Evolutionary conservation across 1,140 invertebrate genomes (phyloP).

Genomic region (Euura lappo): DNA sequence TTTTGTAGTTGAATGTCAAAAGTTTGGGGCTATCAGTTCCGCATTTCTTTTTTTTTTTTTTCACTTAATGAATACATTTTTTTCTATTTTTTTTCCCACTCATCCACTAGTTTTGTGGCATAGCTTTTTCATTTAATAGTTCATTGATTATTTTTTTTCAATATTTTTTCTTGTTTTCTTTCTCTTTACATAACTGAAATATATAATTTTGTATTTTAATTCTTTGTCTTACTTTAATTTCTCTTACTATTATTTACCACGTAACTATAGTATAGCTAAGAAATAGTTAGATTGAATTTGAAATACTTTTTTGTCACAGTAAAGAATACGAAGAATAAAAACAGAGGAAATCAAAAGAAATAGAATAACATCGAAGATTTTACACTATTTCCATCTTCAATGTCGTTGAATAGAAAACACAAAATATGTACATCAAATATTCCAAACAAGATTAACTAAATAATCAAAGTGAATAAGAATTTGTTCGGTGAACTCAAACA

Average conservation of each 20-base stretch:
- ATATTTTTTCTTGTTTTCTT: not conserved
- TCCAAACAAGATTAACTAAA: too few species aligned
- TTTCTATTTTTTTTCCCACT: not conserved
- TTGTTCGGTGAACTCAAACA: too few species aligned
- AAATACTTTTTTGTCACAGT: not conserved
- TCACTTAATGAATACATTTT: slow-evolving; percentile 2
- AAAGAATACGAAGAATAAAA: not conserved
- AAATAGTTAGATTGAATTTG: not conserved
- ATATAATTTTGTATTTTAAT: slow-evolving; percentile 11
- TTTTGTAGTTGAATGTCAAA: slow-evolving; percentile 41
- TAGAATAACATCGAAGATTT: too few species aligned
- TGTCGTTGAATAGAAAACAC: too few species aligned
- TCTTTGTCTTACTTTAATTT: too few species aligned
- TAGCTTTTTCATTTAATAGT: too few species aligned
- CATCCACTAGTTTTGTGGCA: not conserved
- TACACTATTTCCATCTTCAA: too few species aligned
- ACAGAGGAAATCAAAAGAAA: not conserved
- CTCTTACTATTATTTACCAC: not conserved
- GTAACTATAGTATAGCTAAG: not conserved
- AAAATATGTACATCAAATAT: too few species aligned
- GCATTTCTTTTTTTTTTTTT: slow-evolving; percentile 14
- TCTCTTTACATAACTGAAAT: slow-evolving; percentile 10
- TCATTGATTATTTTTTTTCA: too few species aligned
- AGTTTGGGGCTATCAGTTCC: slow-evolving; percentile 20
- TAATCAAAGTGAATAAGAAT: too few species aligned